A percentile compares a stretch with the other conserved stretches of the same genome.
phyloP scores from a whole-genome alignment of 2,113 vertebrate species.

The Lophius piscatorius region DNA sequence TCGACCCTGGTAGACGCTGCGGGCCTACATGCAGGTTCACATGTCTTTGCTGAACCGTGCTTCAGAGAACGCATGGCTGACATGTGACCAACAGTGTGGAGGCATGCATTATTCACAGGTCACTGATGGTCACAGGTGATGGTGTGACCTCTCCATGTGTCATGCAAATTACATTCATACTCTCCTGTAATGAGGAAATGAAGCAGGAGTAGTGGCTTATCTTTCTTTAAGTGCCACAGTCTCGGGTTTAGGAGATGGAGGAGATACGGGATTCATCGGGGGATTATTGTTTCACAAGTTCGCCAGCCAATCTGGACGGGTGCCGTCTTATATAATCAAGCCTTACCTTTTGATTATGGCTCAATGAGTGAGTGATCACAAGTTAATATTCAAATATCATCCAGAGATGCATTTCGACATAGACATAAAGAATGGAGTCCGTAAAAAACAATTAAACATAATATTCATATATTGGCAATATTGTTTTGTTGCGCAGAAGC shows the following conservation, averaged over 20 bases:
- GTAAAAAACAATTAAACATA: too few species aligned
- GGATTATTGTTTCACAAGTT: too few species aligned
- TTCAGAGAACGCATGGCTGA: conserved; percentile 1
- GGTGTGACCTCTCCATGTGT: conserved; percentile 21
- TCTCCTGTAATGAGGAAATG: conserved; percentile 26
- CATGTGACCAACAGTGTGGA: conserved; percentile 16
- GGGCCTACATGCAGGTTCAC: neutral
- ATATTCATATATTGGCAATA: too few species aligned
- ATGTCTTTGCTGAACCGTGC: neutral
- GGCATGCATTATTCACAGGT: conserved; percentile 59
- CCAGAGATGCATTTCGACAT: too few species aligned
- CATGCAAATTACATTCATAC: conserved; percentile 41
- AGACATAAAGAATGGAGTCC: too few species aligned
- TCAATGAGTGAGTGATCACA: too few species aligned
- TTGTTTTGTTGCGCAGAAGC: too few species aligned
- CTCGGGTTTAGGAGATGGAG: conserved; percentile 26
- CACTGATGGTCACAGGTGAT: conserved; percentile 41
- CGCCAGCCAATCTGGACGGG: too few species aligned
- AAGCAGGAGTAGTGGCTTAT: conserved; percentile 15
- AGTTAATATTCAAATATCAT: too few species aligned
- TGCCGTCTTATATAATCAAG: too few species aligned
- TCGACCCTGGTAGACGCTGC: too few species aligned
- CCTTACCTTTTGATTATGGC: too few species aligned
- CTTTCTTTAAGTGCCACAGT: conserved; percentile 28
- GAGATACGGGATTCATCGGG: neutral